Percentiles rank a stretch among this genome's conserved stretches.
phyloP scores from a whole-genome alignment of 1,140 invertebrate species.

The Mactra quadrangularis region DNA sequence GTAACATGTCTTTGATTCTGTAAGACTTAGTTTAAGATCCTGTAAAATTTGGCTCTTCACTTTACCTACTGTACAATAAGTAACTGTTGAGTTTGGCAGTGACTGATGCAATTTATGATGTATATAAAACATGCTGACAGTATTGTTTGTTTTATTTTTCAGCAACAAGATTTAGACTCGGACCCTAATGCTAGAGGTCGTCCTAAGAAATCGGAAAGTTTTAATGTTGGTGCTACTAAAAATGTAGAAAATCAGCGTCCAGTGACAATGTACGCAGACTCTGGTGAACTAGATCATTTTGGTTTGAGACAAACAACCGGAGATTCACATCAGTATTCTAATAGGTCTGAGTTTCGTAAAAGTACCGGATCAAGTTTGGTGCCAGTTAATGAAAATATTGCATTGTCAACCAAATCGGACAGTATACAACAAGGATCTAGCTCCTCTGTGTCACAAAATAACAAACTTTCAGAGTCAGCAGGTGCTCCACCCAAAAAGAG shows the following conservation, averaged over 20 bases:
- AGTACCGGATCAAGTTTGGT: slow-evolving; percentile 38
- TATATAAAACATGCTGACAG: too few species aligned
- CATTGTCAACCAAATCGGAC: slow-evolving; percentile 25
- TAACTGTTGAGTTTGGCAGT: too few species aligned
- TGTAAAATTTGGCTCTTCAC: too few species aligned
- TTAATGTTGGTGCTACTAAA: slow-evolving; percentile 1
- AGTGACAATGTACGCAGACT: slow-evolving; percentile 72
- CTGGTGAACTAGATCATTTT: slow-evolving; percentile 55
- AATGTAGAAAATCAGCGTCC: slow-evolving; percentile 59
- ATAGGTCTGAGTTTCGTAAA: slow-evolving; percentile 36
- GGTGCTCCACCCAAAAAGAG: slow-evolving; percentile 44
- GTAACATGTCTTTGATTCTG: too few species aligned
- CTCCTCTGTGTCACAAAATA: slow-evolving; percentile 36
- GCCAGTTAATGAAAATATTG: slow-evolving; percentile 57
- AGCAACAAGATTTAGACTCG: slow-evolving; percentile 14
- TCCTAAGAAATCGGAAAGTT: slow-evolving; percentile 43
- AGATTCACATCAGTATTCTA: slow-evolving; percentile 31
- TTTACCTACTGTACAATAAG: too few species aligned
- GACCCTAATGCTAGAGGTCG: slow-evolving; percentile 3
- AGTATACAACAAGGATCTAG: slow-evolving; percentile 21
- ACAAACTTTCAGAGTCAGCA: neutral
- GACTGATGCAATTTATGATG: too few species aligned
- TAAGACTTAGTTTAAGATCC: too few species aligned
- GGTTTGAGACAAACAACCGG: slow-evolving; percentile 40
- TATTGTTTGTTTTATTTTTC: too few species aligned